Conservation (phyloP, 2,888 invertebrate species). For the Himalopsyche tibetana region DNA sequence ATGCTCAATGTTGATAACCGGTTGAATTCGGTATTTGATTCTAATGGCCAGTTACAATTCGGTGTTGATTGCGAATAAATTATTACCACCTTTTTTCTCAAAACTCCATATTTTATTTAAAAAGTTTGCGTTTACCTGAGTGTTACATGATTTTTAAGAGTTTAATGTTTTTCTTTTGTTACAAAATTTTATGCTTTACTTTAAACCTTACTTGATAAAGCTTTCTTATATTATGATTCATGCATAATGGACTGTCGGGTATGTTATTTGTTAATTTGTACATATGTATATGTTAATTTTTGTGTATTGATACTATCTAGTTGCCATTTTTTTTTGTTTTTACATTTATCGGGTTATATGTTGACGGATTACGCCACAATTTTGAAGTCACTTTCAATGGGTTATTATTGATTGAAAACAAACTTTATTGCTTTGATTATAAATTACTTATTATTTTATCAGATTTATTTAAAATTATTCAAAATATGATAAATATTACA, state of each 20-base stretch:
- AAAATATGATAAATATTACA: background rate
- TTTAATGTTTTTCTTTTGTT: slow-evolving; percentile 41
- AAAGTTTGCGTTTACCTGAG: slow-evolving; percentile 17
- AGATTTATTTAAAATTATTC: slow-evolving; percentile 13
- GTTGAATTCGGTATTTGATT: too few relatives aligned
- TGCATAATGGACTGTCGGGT: background rate
- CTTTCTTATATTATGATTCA: slow-evolving; percentile 25
- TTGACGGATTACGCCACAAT: too few relatives aligned
- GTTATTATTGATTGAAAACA: slow-evolving; percentile 39
- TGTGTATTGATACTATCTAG: slow-evolving; percentile 57
- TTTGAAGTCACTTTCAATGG: too few relatives aligned
- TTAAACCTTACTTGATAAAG: background rate
- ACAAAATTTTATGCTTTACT: slow-evolving; percentile 4
- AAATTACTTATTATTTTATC: background rate
- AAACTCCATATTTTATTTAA: background rate
- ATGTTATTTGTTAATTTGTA: slow-evolving; percentile 56
- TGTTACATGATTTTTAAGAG: slow-evolving; percentile 12
- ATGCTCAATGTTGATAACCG: background rate
- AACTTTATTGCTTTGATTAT: background rate
- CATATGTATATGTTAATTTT: slow-evolving; percentile 58
- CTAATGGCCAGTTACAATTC: too few relatives aligned
- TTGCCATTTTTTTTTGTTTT: slow-evolving; percentile 59
- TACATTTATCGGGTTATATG: slow-evolving; percentile 43
- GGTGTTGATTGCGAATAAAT: too few relatives aligned
- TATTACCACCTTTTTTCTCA: too few relatives aligned